These are phyloP conservation scores for Eira barbara DNA, from an alignment of 2,113 vertebrate species.

Conservation along the genomic window DNA sequence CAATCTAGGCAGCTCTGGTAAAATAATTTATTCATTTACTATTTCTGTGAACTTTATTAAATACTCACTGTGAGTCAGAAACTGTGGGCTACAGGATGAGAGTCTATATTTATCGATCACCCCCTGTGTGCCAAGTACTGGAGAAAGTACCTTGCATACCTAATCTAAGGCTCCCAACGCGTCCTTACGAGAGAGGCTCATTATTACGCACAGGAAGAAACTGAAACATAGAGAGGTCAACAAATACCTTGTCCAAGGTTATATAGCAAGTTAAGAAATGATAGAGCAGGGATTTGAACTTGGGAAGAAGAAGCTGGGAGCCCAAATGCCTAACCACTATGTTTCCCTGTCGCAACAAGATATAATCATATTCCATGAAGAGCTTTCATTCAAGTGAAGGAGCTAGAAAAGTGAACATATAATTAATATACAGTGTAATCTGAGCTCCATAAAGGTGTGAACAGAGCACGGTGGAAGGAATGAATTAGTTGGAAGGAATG, in stretches of 20 bases:
- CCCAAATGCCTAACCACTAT: not conserved
- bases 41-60: not conserved
- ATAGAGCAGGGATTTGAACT: not conserved
- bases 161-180: not conserved
- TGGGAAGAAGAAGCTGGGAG: not conserved
- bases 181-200: not conserved
- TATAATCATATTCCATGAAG: not conserved
- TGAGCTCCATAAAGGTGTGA: constrained; percentile 35
- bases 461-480: not conserved
- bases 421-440: constrained; percentile 60
- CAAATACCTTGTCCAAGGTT: not conserved
- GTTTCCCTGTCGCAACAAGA: not conserved
- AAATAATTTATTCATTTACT: not conserved
- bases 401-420: constrained; percentile 21
- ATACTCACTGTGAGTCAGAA: not conserved
- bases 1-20: not conserved
- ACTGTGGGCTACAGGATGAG: not conserved
- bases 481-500: constrained; percentile 1
- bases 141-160: not conserved
- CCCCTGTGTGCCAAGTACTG: not conserved
- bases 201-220: not conserved
- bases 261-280: not conserved
- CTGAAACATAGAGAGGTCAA: not conserved
- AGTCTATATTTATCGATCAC: not conserved
- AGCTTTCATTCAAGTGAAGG: not conserved